Evolutionary conservation across 2,113 vertebrate genomes (phyloP).

Genomic region (Salvelinus namaycush): DNA sequence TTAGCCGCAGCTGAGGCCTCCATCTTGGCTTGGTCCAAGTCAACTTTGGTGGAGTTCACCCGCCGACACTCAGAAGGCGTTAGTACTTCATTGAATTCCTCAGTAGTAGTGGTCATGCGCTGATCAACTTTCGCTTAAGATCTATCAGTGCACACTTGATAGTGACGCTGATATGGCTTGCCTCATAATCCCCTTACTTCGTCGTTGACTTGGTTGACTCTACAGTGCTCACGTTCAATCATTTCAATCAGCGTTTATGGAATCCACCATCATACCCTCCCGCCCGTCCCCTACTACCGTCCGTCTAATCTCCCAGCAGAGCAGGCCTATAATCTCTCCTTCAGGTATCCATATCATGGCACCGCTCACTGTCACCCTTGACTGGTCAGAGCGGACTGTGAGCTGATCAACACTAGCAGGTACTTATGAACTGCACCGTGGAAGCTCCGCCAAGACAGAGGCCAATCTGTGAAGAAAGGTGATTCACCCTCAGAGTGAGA

Average conservation of each 20-base stretch:
- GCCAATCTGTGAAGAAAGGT: not conserved
- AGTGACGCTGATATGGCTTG: not conserved
- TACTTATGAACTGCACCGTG: not conserved
- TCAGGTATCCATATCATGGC: not conserved
- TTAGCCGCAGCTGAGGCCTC: constrained; percentile 70
- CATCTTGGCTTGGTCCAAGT: constrained; percentile 65
- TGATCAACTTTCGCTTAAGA: not conserved
- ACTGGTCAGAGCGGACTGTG: not conserved
- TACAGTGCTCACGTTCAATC: too few species aligned
- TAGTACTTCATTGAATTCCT: not conserved
- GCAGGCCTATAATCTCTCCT: not conserved
- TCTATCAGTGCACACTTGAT: not conserved
- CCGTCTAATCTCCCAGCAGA: not conserved
- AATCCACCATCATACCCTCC: not conserved
- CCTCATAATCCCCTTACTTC: too few species aligned
- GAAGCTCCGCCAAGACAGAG: not conserved
- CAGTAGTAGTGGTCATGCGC: not conserved
- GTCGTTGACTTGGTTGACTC: not conserved
- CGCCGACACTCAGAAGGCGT: not conserved
- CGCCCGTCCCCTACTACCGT: not conserved
- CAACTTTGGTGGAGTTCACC: constrained; percentile 71
- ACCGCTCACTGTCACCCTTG: not conserved
- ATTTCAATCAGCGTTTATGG: not conserved
- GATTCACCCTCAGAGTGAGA: not conserved
- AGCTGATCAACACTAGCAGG: not conserved